A percentile compares a stretch with the other conserved stretches of the same genome.
Conservation (phyloP, 2,797 vertebrate genomes). For the Erpetoichthys calabaricus region DNA sequence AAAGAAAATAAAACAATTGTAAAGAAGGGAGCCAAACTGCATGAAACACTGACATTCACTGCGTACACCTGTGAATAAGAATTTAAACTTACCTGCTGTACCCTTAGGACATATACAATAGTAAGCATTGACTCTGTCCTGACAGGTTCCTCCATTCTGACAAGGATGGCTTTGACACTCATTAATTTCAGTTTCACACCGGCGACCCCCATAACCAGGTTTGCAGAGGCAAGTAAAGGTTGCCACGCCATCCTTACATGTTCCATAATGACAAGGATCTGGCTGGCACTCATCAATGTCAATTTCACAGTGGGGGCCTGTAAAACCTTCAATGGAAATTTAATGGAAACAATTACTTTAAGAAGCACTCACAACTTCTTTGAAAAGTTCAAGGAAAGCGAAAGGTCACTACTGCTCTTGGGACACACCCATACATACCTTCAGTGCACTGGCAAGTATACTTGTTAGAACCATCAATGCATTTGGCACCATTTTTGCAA, state of each 20-base stretch:
- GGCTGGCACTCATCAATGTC: slow-evolving; percentile 80
- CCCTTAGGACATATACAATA: slow-evolving; percentile 77
- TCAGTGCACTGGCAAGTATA: slow-evolving; percentile 87
- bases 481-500: slow-evolving; percentile 85
- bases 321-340: slow-evolving; percentile 55
- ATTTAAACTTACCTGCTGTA: slow-evolving; percentile 57
- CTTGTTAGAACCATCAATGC: slow-evolving; percentile 78
- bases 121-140: slow-evolving; percentile 75
- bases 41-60: neutral
- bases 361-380: neutral
- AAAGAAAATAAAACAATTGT: neutral
- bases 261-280: slow-evolving; percentile 81
- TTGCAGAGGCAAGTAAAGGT: slow-evolving; percentile 75
- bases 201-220: slow-evolving; percentile 74
- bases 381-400: neutral
- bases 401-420: neutral
- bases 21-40: neutral
- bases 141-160: slow-evolving; percentile 79
- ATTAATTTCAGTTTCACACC: slow-evolving; percentile 86
- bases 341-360: neutral
- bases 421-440: slow-evolving; percentile 42
- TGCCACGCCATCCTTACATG: slow-evolving; percentile 73
- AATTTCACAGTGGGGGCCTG: slow-evolving; percentile 68
- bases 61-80: neutral
- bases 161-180: slow-evolving; percentile 92